phyloP scores from a whole-genome alignment of 1,140 invertebrate species.

The Drosophila equinoxialis region DNA sequence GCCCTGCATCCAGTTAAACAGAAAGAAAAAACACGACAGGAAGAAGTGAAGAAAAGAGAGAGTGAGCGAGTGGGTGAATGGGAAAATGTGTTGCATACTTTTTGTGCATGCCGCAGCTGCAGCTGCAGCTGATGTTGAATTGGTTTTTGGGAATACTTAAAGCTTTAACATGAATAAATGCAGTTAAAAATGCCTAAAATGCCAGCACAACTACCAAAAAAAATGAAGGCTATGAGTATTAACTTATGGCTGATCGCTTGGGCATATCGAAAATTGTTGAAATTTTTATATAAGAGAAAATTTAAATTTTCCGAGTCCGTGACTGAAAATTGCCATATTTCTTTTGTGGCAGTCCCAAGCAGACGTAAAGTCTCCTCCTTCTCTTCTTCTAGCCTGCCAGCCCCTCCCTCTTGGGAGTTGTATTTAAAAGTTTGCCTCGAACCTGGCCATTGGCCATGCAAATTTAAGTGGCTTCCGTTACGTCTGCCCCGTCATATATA shows the following conservation, averaged over 20 bases:
- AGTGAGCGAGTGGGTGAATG: background rate
- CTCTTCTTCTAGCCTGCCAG: too few relatives aligned
- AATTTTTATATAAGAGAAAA: too few relatives aligned
- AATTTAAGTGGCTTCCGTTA: conserved; percentile 42
- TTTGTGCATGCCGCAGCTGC: conserved; percentile 9
- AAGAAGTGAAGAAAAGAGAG: background rate
- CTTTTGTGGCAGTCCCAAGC: too few relatives aligned
- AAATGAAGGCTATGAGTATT: too few relatives aligned
- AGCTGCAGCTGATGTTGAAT: conserved; percentile 10
- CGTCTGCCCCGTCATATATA: conserved; percentile 10
- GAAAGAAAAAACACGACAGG: background rate
- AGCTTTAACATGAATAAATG: conserved; percentile 43
- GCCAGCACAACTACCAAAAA: background rate
- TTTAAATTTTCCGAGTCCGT: too few relatives aligned
- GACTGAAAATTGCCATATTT: too few relatives aligned
- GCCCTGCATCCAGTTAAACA: conserved; percentile 7
- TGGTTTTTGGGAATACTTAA: conserved; percentile 20
- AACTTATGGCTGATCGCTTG: too few relatives aligned
- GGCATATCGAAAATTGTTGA: too few relatives aligned
- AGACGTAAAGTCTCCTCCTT: too few relatives aligned
- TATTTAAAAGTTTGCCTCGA: conserved; percentile 47
- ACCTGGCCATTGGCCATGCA: conserved; percentile 57
- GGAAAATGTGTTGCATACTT: conserved; percentile 35
- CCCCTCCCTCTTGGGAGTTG: background rate
- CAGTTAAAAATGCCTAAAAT: background rate